Conservation (phyloP, 2,113 vertebrate species). For the Alexandromys fortis region DNA sequence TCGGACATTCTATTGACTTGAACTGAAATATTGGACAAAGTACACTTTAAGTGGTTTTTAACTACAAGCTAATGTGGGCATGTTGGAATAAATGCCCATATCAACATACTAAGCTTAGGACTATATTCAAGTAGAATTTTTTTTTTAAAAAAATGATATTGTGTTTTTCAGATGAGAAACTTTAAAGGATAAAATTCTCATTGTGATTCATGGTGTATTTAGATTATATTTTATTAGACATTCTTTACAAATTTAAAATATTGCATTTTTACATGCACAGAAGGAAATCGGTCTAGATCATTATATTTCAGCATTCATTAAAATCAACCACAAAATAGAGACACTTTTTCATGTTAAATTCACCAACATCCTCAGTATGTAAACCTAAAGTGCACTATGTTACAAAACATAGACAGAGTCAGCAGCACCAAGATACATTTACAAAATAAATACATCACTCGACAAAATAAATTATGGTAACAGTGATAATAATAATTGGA, state of each 20-base stretch:
- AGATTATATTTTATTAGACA: slow-evolving; percentile 90
- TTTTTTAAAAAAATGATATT: slow-evolving; percentile 24
- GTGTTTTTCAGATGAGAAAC: slow-evolving; percentile 72
- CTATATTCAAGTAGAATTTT: slow-evolving; percentile 73
- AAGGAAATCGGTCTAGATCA: slow-evolving; percentile 83
- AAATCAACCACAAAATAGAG: slow-evolving; percentile 86
- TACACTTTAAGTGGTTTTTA: slow-evolving; percentile 73
- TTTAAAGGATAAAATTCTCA: slow-evolving; percentile 76
- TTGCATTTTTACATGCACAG: slow-evolving; percentile 87
- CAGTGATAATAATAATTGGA: slow-evolving; percentile 87
- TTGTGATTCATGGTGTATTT: slow-evolving; percentile 80
- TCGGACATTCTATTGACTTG: slow-evolving; percentile 31
- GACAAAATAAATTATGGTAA: slow-evolving; percentile 95
- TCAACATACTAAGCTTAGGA: slow-evolving; percentile 78
- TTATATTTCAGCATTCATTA: slow-evolving; percentile 83
- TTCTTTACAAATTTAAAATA: slow-evolving; percentile 89
- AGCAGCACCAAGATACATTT: slow-evolving; percentile 97
- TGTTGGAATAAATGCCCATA: slow-evolving; percentile 71
- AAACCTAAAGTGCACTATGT: slow-evolving; percentile 99
- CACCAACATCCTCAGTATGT: slow-evolving; percentile 89
- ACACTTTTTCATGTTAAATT: slow-evolving; percentile 83
- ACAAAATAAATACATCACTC: slow-evolving; percentile 97
- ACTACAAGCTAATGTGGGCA: slow-evolving; percentile 84
- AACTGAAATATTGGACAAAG: slow-evolving; percentile 66
- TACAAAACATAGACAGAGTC: slow-evolving; percentile 94